These are phyloP conservation scores for Halichoerus grypus DNA, from an alignment of 2,113 vertebrate species.

Conservation along the genomic window DNA sequence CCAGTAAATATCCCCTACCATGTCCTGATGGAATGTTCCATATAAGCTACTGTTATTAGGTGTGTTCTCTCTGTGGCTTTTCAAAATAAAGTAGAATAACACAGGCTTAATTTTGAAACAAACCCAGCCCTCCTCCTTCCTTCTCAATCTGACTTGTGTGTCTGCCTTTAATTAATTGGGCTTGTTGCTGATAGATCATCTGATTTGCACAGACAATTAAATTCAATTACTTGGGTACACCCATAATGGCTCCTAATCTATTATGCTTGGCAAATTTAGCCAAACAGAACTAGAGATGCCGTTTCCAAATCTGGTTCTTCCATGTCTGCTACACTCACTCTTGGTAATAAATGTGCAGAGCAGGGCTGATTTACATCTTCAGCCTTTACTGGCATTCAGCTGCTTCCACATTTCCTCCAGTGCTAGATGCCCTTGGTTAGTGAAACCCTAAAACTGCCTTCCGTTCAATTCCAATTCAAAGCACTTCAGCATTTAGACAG, in stretches of 20 bases:
- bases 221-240: slow-evolving; percentile 78
- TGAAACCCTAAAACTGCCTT: background rate
- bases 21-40: background rate
- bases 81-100: slow-evolving; percentile 52
- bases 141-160: slow-evolving; percentile 46
- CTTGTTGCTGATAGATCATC: slow-evolving; percentile 74
- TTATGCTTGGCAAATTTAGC: slow-evolving; percentile 74
- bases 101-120: slow-evolving; percentile 9
- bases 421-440: background rate
- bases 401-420: background rate
- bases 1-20: background rate
- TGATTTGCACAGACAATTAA: slow-evolving; percentile 78
- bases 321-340: background rate
- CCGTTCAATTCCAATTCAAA: background rate
- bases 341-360: background rate
- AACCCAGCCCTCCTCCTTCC: slow-evolving; percentile 39
- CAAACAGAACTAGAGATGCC: slow-evolving; percentile 48
- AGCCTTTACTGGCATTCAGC: background rate
- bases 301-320: slow-evolving; percentile 61
- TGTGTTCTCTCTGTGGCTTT: slow-evolving; percentile 9
- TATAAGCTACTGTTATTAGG: background rate
- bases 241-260: slow-evolving; percentile 73
- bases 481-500: background rate
- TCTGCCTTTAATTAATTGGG: slow-evolving; percentile 80
- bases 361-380: background rate